Conservation (phyloP, 2,888 invertebrate genomes). For the Cantharis rustica region DNA sequence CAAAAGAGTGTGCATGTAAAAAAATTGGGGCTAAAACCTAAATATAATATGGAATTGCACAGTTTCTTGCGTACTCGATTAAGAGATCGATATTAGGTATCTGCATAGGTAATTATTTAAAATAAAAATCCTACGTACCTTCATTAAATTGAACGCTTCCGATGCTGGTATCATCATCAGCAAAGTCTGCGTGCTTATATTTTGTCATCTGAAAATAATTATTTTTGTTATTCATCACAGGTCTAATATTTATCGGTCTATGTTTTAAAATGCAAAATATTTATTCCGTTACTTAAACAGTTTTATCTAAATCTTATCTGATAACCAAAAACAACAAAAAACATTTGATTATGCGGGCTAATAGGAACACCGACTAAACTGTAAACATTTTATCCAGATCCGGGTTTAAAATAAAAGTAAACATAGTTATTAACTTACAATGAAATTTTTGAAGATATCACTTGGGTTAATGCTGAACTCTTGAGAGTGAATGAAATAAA, state of each 20-base stretch:
- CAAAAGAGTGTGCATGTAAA: too few species aligned
- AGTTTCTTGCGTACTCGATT: background rate
- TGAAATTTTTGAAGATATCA: background rate
- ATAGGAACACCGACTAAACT: background rate
- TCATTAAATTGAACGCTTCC: slow-evolving; percentile 85
- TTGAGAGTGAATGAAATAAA: background rate
- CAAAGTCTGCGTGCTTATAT: slow-evolving; percentile 85
- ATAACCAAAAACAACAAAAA: background rate
- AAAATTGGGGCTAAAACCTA: too few species aligned
- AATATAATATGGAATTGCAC: too few species aligned
- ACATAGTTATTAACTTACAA: background rate
- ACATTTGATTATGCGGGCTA: background rate
- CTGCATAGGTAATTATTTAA: background rate
- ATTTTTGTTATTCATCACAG: background rate
- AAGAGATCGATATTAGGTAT: background rate
- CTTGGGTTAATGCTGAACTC: background rate
- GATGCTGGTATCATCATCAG: slow-evolving; percentile 79
- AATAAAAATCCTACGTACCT: slow-evolving; percentile 49
- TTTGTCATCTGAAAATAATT: slow-evolving; percentile 75
- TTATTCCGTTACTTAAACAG: background rate
- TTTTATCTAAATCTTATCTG: background rate
- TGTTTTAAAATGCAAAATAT: background rate
- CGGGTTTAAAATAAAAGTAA: background rate
- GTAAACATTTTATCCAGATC: background rate
- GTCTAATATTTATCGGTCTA: background rate